phyloP scores from a whole-genome alignment of 2,888 invertebrate species.

The Creontiades dilutus region DNA sequence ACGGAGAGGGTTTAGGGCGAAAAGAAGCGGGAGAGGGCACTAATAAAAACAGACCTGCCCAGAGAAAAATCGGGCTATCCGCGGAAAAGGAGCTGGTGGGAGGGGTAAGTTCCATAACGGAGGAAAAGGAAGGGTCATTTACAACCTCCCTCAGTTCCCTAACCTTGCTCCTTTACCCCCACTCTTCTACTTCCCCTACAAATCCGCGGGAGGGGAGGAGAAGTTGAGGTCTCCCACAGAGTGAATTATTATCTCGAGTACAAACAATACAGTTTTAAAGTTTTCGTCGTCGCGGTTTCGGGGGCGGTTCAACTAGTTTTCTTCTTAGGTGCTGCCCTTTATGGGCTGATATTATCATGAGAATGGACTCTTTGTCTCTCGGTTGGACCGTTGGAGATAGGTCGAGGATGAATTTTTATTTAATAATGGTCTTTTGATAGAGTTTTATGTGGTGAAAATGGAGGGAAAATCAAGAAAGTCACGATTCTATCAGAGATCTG shows the following conservation, averaged over 20 bases:
- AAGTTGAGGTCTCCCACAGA: not conserved
- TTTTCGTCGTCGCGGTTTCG: not conserved
- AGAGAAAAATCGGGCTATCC: slow-evolving; percentile 73
- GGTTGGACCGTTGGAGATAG: not conserved
- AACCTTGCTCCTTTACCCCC: not conserved
- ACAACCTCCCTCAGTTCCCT: slow-evolving; percentile 55
- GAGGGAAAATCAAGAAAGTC: too few species aligned
- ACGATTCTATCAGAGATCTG: too few species aligned
- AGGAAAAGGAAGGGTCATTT: slow-evolving; percentile 70
- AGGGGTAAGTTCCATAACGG: slow-evolving; percentile 71
- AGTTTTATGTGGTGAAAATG: too few species aligned
- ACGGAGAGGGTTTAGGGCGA: slow-evolving; percentile 41
- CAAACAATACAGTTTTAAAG: slow-evolving; percentile 25
- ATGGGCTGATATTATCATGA: not conserved
- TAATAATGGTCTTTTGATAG: not conserved
- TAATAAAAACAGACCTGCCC: slow-evolving; percentile 73
- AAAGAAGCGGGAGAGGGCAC: slow-evolving; percentile 52
- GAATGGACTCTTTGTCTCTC: not conserved
- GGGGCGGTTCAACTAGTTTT: not conserved
- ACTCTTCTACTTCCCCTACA: not conserved
- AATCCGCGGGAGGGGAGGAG: not conserved
- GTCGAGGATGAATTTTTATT: not conserved
- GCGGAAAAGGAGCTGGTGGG: slow-evolving; percentile 19
- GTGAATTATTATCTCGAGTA: slow-evolving; percentile 1
- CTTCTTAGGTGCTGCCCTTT: not conserved